A percentile compares a stretch with the other conserved stretches of the same genome.
Conservation (phyloP, 1,140 invertebrate genomes). For the Nautilus pompilius region DNA sequence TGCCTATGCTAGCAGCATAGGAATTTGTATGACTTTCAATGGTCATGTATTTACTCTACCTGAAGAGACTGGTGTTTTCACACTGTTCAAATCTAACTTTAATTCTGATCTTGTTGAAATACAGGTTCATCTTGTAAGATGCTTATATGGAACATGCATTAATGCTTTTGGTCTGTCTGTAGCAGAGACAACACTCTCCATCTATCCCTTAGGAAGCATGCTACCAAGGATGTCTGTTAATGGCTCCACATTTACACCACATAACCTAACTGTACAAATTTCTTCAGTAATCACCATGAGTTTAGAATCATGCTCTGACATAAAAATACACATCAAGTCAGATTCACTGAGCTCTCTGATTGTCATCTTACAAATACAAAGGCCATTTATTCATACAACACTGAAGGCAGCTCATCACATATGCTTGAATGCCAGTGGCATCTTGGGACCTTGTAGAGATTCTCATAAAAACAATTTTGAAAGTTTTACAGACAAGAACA, state of each 20-base stretch:
- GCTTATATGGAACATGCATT: conserved; percentile 18
- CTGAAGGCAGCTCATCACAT: neutral
- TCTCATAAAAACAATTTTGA: neutral
- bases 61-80: conserved; percentile 16
- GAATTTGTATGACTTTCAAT: conserved; percentile 17
- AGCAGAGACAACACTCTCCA: conserved; percentile 6
- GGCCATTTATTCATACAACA: neutral
- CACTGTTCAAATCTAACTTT: conserved; percentile 9
- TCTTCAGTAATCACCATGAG: neutral
- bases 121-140: conserved; percentile 17
- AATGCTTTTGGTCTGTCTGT: conserved; percentile 12
- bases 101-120: conserved; percentile 6
- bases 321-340: neutral
- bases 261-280: neutral
- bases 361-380: neutral
- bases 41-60: conserved; percentile 13
- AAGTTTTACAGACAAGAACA: neutral
- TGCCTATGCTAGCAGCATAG: conserved; percentile 15
- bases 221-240: neutral
- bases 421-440: neutral
- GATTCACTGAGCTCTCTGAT: neutral
- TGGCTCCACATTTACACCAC: neutral
- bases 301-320: neutral
- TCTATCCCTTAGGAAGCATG: conserved; percentile 9
- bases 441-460: neutral